These are phyloP conservation scores for Oncorhynchus tshawytscha DNA, from an alignment of 2,113 vertebrate genomes.

Conservation along the genomic window DNA sequence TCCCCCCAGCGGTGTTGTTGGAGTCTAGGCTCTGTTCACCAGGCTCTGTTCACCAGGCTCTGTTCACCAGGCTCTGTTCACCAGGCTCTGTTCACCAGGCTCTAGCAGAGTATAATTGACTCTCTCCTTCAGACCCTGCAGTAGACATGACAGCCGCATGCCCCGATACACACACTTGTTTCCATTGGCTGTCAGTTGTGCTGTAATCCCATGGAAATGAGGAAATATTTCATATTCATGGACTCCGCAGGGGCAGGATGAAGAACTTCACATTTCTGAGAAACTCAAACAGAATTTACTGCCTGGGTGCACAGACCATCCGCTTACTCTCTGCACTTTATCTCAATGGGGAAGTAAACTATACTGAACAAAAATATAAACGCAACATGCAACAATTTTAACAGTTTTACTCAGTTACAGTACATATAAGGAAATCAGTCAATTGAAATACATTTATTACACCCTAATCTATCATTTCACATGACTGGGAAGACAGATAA, in stretches of 20 bases:
- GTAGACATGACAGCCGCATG: constrained; percentile 13
- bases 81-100: too few species aligned
- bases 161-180: constrained; percentile 20
- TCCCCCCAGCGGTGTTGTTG: too few species aligned
- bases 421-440: too few species aligned
- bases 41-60: too few species aligned
- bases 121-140: constrained; percentile 22
- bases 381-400: too few species aligned
- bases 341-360: constrained; percentile 22
- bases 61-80: too few species aligned
- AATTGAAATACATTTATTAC: too few species aligned
- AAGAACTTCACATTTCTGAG: constrained; percentile 20
- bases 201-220: background rate
- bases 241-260: constrained; percentile 8
- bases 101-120: background rate
- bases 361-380: background rate
- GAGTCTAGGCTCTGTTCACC: too few species aligned
- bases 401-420: too few species aligned
- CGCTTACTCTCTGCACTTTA: constrained; percentile 28
- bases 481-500: too few species aligned
- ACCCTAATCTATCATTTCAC: too few species aligned
- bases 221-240: background rate
- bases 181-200: constrained; percentile 10
- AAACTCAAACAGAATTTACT: constrained; percentile 45
- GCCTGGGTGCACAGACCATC: constrained; percentile 31